phyloP scores from a whole-genome alignment of 1,140 invertebrate genomes.

The Halesus radiatus region DNA sequence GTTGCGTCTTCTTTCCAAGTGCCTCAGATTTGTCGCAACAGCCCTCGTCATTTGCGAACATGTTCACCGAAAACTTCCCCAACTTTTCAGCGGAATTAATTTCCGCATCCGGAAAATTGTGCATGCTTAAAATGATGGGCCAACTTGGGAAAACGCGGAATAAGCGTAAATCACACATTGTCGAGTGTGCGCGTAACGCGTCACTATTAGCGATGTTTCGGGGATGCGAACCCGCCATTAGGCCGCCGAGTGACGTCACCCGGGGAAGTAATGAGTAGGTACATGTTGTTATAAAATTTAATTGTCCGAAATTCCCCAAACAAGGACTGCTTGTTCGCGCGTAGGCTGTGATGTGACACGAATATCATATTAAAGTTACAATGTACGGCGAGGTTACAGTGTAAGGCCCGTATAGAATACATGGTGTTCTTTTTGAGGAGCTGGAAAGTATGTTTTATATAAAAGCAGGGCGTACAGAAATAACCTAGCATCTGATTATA shows the following conservation, averaged over 20 bases:
- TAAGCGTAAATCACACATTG: constrained; percentile 16
- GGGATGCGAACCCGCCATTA: neutral
- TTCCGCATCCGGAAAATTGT: neutral
- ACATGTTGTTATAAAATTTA: constrained; percentile 28
- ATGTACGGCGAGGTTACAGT: constrained; percentile 12
- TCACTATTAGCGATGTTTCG: constrained; percentile 7
- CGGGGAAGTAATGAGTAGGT: neutral
- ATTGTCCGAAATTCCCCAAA: constrained; percentile 23
- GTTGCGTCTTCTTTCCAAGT: no score
- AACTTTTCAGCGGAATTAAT: neutral
- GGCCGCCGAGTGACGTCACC: neutral
- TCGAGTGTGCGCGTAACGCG: constrained; percentile 15
- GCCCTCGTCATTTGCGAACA: no score
- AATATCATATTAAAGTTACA: constrained; percentile 36
- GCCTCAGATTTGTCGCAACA: no score
- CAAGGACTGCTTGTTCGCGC: constrained; percentile 23
- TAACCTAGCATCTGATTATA: no score
- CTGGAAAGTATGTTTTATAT: no score
- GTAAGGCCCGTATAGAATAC: neutral
- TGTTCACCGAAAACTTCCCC: no score
- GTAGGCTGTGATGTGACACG: constrained; percentile 26
- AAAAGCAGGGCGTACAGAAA: no score
- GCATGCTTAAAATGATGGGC: neutral
- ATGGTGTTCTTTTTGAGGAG: neutral
- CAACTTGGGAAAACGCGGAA: constrained; percentile 10